Base-by-base conservation (phyloP, 2,797 vertebrate genomes). In the Cuculus canorus region DNA sequence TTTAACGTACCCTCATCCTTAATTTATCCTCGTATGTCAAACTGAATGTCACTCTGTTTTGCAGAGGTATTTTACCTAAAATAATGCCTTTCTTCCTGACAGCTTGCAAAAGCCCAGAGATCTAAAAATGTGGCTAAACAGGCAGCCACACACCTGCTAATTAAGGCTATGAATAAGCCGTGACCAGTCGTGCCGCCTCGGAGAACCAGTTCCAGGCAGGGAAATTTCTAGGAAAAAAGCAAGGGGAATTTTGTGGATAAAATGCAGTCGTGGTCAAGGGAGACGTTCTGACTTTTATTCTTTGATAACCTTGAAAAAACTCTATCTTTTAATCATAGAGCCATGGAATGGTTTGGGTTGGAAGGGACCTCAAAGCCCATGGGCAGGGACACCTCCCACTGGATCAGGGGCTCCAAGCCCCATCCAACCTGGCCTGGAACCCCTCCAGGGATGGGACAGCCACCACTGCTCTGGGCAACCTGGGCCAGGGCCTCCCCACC, bases 61-160 rank as follows among this genome's bases (percentile, higher is more conserved):
- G 64, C n/a, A 7, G 88, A 65, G 79, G 39, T 82, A 78, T 63
- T 88, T 83, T 32, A 89, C 92, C 82, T 79, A 92, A 96, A 97
- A 96, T 97, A 95, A 96, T 71, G 66, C 80, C 33, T 92, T 95
- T 90, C 86, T 82, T 75, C 66, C 90, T 27, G 6, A 95, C 76
- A 94, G 82, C 88, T 92, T 92, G 85, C 65, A 39, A 80, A 87
- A 43, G 65, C 65, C 71, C 1, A 1, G 71, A 76, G 17, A 81
- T 52, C 89, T 82, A 85, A 95, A 95, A 88, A 92, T 88, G 93
- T 56, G 93, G 88, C 80, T 78, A n/a, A 91, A 79, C 61, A 95
- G 78, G 88, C 56, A 45, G 80, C 45, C 43, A 3, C 76, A 85
- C 87, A 97, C 92, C 95, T 97, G 97, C 94, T 97, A 82, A 53